A percentile compares a stretch with the other conserved stretches of the same genome.
Evolutionary conservation across 1,140 invertebrate species (phyloP).

Genomic region (Drosophila willistoni): DNA sequence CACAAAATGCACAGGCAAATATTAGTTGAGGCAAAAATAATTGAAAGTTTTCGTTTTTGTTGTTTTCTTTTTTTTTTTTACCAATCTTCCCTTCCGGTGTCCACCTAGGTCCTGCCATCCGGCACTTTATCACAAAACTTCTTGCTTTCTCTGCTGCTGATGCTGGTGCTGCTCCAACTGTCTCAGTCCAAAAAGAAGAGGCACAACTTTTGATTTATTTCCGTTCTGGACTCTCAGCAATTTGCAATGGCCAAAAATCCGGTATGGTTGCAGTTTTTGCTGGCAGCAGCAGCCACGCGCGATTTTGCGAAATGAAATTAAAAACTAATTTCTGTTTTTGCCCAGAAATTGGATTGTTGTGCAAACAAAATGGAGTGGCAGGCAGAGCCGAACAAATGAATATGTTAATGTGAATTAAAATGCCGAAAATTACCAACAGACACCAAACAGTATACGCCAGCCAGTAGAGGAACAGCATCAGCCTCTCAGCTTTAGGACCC

Average conservation of each 20-base stretch:
- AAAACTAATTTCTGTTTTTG: slow-evolving; percentile 52
- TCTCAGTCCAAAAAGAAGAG: slow-evolving; percentile 27
- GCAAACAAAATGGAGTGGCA: slow-evolving; percentile 30
- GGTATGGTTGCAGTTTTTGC: slow-evolving; percentile 18
- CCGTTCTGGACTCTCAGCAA: slow-evolving; percentile 33
- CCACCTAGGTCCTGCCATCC: slow-evolving; percentile 23
- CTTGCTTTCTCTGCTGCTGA: slow-evolving; percentile 11
- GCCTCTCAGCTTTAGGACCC: neutral
- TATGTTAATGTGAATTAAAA: slow-evolving; percentile 56
- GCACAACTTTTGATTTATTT: slow-evolving; percentile 60
- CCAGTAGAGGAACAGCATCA: neutral
- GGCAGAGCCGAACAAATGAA: slow-evolving; percentile 34
- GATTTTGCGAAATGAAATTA: slow-evolving; percentile 48
- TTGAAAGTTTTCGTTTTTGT: slow-evolving; percentile 44
- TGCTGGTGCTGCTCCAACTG: slow-evolving; percentile 2
- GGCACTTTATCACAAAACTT: slow-evolving; percentile 22
- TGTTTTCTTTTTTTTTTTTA: neutral
- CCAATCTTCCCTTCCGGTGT: neutral
- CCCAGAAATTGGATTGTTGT: slow-evolving; percentile 25
- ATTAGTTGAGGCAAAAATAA: slow-evolving; percentile 44
- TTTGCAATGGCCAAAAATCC: slow-evolving; percentile 33
- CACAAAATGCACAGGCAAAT: slow-evolving; percentile 20
- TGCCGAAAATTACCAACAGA: slow-evolving; percentile 24
- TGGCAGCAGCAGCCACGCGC: slow-evolving; percentile 10
- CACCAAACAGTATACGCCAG: no score